These are phyloP conservation scores for Parauchenoglanis punctatus DNA, from an alignment of 2,797 vertebrate species.

Conservation along the genomic window DNA sequence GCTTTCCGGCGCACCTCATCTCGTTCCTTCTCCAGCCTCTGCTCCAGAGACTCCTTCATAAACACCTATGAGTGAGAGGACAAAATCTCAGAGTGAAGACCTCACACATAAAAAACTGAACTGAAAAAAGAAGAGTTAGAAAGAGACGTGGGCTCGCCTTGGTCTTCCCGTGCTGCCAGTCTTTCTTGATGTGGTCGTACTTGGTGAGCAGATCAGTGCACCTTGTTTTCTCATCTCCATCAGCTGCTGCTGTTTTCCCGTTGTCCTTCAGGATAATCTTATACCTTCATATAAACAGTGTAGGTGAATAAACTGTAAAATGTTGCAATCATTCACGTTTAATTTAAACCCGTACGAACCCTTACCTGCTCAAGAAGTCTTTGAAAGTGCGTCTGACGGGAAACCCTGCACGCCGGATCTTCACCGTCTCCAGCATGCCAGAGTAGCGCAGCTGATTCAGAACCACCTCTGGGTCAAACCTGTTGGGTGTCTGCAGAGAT, in stretches of 20 bases:
- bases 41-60: slow-evolving; percentile 80
- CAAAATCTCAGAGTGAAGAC: neutral
- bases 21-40: slow-evolving; percentile 78
- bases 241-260: slow-evolving; percentile 40
- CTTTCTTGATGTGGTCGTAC: slow-evolving; percentile 81
- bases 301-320: neutral
- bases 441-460: slow-evolving; percentile 91
- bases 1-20: slow-evolving; percentile 77
- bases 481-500: slow-evolving; percentile 75
- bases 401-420: slow-evolving; percentile 89
- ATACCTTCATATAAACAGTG: slow-evolving; percentile 74
- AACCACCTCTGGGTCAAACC: slow-evolving; percentile 86
- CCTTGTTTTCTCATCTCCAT: slow-evolving; percentile 77
- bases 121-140: neutral
- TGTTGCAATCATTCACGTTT: neutral
- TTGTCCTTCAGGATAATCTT: slow-evolving; percentile 81
- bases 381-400: slow-evolving; percentile 87
- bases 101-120: neutral
- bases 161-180: slow-evolving; percentile 90
- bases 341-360: slow-evolving; percentile 5
- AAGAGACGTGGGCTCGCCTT: slow-evolving; percentile 75
- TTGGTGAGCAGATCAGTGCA: slow-evolving; percentile 78
- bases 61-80: slow-evolving; percentile 70
- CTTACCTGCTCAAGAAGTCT: slow-evolving; percentile 86
- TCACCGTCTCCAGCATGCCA: slow-evolving; percentile 92